These are phyloP conservation scores for Cliona cf. orientalis DNA, from an alignment of 37 sponge, comb jelly and placozoan genomes.

Conservation along the genomic window DNA sequence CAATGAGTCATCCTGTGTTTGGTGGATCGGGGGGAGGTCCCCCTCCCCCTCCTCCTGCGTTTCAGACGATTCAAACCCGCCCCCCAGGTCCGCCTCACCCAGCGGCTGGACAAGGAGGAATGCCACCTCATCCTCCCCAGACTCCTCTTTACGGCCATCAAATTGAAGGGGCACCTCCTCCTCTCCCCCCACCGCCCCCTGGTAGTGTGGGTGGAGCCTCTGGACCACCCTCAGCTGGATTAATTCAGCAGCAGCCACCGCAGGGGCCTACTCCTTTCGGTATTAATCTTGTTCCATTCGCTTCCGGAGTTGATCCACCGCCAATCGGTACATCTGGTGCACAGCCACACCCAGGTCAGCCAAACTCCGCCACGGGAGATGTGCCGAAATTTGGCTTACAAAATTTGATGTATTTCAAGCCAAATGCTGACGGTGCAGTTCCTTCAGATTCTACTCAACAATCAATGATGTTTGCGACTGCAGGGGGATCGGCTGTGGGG, in stretches of 20 bases:
- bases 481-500: not conserved
- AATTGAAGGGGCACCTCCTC: conserved; percentile 13
- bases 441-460: not conserved
- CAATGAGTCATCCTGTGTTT: conserved; percentile 50
- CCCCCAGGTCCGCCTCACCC: conserved; percentile 27
- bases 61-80: conserved; percentile 15
- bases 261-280: conserved; percentile 7
- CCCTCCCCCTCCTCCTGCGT: conserved; percentile 9
- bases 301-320: not conserved
- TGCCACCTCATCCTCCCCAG: conserved; percentile 2
- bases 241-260: conserved; percentile 15
- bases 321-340: too few relatives aligned
- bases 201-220: not conserved
- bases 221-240: too few relatives aligned
- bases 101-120: not conserved
- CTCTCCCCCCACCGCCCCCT: not conserved
- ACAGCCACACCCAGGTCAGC: too few relatives aligned
- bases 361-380: not conserved
- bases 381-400: not conserved
- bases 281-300: conserved; percentile 26
- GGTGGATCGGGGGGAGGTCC: too few relatives aligned
- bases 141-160: conserved; percentile 21
- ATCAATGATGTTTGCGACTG: not conserved
- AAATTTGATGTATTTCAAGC: not conserved
- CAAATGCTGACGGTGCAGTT: not conserved